Evolutionary conservation across 2,888 invertebrate species (phyloP).

Genomic region (Gerris lacustris): DNA sequence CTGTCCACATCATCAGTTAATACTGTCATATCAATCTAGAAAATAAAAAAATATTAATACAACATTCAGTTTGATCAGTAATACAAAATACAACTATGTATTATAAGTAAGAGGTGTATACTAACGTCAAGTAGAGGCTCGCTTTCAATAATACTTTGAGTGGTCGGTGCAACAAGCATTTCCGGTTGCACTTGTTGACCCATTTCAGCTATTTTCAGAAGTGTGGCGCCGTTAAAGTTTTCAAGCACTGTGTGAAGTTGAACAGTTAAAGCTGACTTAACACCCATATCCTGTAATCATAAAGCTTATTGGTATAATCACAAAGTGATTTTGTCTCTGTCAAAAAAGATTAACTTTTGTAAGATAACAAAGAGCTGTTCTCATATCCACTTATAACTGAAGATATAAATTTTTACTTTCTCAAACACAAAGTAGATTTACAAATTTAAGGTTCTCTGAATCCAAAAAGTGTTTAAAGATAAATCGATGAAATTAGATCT

Average conservation of each 20-base stretch:
- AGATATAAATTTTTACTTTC: too few species aligned
- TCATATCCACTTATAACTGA: too few species aligned
- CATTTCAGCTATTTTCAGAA: constrained; percentile 61
- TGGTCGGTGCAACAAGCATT: constrained; percentile 48
- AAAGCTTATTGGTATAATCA: not conserved
- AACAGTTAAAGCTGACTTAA: constrained; percentile 47
- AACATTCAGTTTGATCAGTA: not conserved
- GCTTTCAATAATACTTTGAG: constrained; percentile 51
- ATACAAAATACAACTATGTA: not conserved
- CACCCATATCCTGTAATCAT: not conserved
- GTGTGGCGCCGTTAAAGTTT: constrained; percentile 54
- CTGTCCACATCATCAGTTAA: constrained; percentile 44
- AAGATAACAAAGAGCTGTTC: too few species aligned
- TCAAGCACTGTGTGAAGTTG: constrained; percentile 64
- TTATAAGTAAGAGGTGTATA: constrained; percentile 16
- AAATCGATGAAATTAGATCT: too few species aligned
- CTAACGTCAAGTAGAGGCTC: constrained; percentile 57
- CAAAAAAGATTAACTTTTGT: too few species aligned
- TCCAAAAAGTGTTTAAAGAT: too few species aligned
- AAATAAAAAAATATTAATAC: not conserved
- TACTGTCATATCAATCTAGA: constrained; percentile 46
- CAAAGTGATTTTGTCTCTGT: too few species aligned
- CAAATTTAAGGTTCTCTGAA: too few species aligned
- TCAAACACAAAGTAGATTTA: too few species aligned
- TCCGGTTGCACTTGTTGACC: constrained; percentile 52